phyloP scores from a whole-genome alignment of 2,113 vertebrate species.

The Rhinoptilus africanus region DNA sequence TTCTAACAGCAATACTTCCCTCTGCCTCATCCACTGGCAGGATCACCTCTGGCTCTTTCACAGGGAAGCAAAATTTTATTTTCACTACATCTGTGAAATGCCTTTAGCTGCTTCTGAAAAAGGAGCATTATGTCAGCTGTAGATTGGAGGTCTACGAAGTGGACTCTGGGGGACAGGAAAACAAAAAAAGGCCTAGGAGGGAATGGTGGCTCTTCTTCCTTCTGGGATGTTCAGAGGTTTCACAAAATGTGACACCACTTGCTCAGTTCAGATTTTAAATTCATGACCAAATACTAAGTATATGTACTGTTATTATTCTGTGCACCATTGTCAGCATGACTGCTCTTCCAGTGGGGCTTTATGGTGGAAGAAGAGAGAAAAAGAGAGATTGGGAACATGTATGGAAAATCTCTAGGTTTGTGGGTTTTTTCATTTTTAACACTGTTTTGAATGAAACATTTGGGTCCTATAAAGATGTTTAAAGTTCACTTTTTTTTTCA shows the following conservation, averaged over 20 bases:
- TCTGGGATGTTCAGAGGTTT: neutral
- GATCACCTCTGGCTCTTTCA: neutral
- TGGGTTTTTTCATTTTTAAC: neutral
- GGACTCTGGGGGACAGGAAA: neutral
- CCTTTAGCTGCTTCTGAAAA: neutral
- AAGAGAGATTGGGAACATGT: neutral
- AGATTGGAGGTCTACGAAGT: rapidly evolving
- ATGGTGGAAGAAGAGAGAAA: neutral
- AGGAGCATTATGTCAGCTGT: neutral
- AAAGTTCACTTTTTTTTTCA: neutral
- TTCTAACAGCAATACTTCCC: neutral
- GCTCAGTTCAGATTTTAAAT: neutral
- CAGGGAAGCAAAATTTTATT: neutral
- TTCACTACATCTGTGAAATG: neutral
- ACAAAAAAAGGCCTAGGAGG: neutral
- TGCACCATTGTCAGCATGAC: neutral
- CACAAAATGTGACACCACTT: neutral
- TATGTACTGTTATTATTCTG: neutral
- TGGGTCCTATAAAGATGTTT: neutral
- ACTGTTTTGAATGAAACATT: neutral
- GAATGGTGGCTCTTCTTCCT: neutral
- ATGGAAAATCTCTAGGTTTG: neutral
- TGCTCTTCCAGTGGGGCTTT: neutral
- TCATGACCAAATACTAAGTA: neutral
- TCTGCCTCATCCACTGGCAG: neutral